Percentiles rank a stretch among this genome's conserved stretches.
phyloP scores from a whole-genome alignment of 2,797 vertebrate genomes.

The Siniperca obscura region DNA sequence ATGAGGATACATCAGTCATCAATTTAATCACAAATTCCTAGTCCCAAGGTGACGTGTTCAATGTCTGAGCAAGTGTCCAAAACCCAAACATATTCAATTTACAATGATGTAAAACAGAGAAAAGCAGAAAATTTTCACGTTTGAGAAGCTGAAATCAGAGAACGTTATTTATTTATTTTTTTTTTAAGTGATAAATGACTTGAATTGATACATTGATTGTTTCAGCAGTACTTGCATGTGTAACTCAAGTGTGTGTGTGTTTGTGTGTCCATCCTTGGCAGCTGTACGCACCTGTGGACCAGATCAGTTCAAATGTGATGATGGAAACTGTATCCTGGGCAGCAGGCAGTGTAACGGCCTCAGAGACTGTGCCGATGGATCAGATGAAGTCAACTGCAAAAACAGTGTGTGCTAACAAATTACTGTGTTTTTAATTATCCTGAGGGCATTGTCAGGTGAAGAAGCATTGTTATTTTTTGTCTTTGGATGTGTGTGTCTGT shows the following conservation, averaged over 20 bases:
- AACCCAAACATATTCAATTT: not conserved
- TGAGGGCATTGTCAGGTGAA: not conserved
- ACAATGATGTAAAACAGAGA: not conserved
- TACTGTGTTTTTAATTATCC: not conserved
- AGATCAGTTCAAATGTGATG: constrained; percentile 96
- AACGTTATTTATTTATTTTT: not conserved
- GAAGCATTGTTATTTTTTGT: not conserved
- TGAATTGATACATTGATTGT: not conserved
- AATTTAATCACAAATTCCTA: not conserved
- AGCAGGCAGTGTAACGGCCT: constrained; percentile 93
- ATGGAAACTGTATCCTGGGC: constrained; percentile 93
- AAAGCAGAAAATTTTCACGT: not conserved
- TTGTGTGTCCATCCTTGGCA: constrained; percentile 60
- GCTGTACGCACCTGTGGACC: constrained; percentile 92
- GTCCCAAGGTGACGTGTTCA: not conserved
- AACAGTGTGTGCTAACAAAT: constrained; percentile 75
- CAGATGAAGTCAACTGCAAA: constrained; percentile 93
- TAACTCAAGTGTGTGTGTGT: not conserved
- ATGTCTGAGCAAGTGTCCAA: not conserved
- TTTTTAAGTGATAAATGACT: not conserved
- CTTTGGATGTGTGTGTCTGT: not conserved
- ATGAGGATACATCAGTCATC: not conserved
- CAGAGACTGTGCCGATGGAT: constrained; percentile 93
- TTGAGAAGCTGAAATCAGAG: not conserved
- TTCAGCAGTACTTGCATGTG: not conserved